phyloP scores from a whole-genome alignment of 2,797 vertebrate genomes.

The Bradypus variegatus region DNA sequence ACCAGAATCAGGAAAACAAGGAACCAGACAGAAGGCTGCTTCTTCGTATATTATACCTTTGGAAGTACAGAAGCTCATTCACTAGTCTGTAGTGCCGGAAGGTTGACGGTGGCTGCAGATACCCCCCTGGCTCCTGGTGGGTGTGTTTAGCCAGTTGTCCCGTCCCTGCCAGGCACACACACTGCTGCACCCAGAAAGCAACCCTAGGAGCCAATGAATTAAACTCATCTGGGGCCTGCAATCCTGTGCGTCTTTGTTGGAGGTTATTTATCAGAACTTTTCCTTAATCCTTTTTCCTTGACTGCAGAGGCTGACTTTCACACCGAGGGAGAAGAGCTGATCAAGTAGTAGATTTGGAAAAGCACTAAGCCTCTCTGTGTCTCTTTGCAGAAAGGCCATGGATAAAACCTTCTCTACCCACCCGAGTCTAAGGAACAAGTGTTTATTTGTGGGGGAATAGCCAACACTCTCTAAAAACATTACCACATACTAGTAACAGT shows the following conservation, averaged over 20 bases:
- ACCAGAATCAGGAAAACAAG: background rate
- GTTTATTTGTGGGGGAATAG: background rate
- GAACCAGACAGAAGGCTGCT: background rate
- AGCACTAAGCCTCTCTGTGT: background rate
- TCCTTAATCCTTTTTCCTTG: background rate
- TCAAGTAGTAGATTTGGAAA: background rate
- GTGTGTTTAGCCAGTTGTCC: background rate
- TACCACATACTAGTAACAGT: background rate
- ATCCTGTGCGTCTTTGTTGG: accelerated
- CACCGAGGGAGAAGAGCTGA: background rate
- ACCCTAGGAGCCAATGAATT: background rate
- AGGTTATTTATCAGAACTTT: background rate
- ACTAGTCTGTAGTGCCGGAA: background rate
- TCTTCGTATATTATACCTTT: background rate
- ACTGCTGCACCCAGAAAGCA: background rate
- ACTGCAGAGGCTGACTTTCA: background rate
- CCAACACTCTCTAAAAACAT: background rate
- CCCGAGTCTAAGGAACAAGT: background rate
- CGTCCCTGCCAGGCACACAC: accelerated
- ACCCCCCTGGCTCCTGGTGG: background rate
- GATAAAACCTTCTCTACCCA: background rate
- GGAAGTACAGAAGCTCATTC: background rate
- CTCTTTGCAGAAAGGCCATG: background rate
- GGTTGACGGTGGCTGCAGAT: background rate
- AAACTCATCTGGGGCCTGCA: background rate